Evolutionary conservation across 1,140 invertebrate species (phyloP).

Genomic region (Carposina sasakii): DNA sequence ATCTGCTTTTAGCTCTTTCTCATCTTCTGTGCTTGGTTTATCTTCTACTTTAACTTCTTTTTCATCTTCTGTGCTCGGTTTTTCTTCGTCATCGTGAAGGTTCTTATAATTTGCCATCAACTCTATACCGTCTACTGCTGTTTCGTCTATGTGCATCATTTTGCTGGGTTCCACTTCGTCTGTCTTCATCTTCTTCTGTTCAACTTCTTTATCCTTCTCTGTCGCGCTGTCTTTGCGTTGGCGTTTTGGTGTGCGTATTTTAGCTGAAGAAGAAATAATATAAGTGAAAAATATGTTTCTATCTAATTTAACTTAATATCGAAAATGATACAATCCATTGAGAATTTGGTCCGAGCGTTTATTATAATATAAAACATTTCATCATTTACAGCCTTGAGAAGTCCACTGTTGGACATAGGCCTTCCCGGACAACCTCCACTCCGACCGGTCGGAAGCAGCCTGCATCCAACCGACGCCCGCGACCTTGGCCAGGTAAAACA

Average conservation of each 20-base stretch:
- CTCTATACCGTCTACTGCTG: conserved; percentile 68
- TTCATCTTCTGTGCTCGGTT: conserved; percentile 57
- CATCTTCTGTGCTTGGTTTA: conserved; percentile 58
- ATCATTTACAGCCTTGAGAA: too few species aligned
- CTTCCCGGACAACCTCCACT: too few species aligned
- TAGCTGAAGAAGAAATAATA: conserved; percentile 38
- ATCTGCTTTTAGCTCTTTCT: conserved; percentile 50
- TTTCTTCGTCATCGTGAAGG: conserved; percentile 55
- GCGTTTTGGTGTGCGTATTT: conserved; percentile 72
- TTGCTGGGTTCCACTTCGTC: conserved; percentile 43
- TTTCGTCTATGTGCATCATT: conserved; percentile 65
- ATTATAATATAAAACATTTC: too few species aligned
- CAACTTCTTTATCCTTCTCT: conserved; percentile 63
- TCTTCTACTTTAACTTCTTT: too few species aligned
- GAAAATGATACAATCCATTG: too few species aligned
- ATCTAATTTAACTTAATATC: too few species aligned
- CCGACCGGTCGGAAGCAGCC: too few species aligned
- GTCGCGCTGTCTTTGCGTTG: conserved; percentile 73
- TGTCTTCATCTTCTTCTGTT: conserved; percentile 58
- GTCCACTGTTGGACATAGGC: too few species aligned
- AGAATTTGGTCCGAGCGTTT: too few species aligned
- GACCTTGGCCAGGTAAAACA: too few species aligned
- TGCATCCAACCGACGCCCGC: too few species aligned
- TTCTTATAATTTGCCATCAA: conserved; percentile 60
- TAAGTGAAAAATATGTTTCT: too few species aligned